Conservation (phyloP, 2,888 invertebrate genomes). For the Heterodera filipjevi region DNA sequence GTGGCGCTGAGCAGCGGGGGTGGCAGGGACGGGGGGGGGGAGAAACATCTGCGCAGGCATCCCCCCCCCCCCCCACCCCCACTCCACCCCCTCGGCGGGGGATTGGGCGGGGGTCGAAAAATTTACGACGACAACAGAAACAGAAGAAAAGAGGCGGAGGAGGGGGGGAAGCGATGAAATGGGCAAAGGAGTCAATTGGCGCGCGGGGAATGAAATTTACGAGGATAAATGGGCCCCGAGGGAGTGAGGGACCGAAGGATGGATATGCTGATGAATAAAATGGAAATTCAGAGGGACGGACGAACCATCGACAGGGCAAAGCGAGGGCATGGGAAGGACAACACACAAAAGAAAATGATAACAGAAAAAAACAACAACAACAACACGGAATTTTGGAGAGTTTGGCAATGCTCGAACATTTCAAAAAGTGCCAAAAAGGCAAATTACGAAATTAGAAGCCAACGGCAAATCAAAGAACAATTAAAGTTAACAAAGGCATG, state of each 20-base stretch:
- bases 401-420: neutral
- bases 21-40: neutral
- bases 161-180: neutral
- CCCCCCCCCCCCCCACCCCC: neutral
- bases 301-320: neutral
- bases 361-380: neutral
- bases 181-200: constrained; percentile 12
- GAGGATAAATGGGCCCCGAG: constrained; percentile 1
- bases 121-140: constrained; percentile 12
- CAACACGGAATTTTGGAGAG: too few relatives aligned
- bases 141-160: neutral
- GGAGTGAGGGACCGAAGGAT: neutral
- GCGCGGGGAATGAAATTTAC: constrained; percentile 8
- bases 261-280: constrained; percentile 10
- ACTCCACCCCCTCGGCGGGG: too few relatives aligned
- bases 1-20: neutral
- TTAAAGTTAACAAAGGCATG: neutral
- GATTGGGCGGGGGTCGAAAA: neutral
- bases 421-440: too few relatives aligned
- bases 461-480: neutral
- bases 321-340: constrained; percentile 2
- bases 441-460: too few relatives aligned
- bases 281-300: constrained; percentile 1
- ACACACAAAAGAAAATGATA: neutral
- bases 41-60: constrained; percentile 1